Percentiles rank a stretch among this genome's conserved stretches.
Conservation (phyloP, 1,140 invertebrate genomes). For the Calliopsis andreniformis region DNA sequence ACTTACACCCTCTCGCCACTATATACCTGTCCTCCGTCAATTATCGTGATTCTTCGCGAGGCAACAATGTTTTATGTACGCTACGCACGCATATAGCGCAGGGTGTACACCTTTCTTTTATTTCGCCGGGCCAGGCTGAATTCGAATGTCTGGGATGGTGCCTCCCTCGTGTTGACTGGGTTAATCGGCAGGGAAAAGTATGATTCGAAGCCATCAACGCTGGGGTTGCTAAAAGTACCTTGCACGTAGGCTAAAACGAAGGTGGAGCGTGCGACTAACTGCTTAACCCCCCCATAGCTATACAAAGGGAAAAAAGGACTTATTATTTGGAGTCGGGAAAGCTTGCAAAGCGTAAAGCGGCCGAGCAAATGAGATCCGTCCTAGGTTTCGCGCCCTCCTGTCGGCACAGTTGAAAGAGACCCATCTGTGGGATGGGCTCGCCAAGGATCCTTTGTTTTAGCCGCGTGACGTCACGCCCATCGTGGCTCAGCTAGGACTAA, state of each 20-base stretch:
- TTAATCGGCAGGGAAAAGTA: no score
- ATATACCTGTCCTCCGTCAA: conserved; percentile 52
- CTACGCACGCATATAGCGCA: background rate
- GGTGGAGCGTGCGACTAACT: no score
- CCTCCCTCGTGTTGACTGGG: background rate
- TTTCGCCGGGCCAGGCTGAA: no score
- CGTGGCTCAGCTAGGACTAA: conserved; percentile 74
- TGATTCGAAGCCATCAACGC: no score
- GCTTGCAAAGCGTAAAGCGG: conserved; percentile 40
- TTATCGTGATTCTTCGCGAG: conserved; percentile 49
- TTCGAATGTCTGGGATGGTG: background rate
- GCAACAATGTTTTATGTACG: conserved; percentile 32
- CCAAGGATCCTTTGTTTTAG: conserved; percentile 78
- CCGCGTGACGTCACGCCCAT: conserved; percentile 78
- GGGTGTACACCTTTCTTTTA: background rate
- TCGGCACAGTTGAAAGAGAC: conserved; percentile 73
- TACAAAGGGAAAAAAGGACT: background rate
- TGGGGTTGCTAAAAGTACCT: no score
- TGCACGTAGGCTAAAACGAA: no score
- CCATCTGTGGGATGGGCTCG: conserved; percentile 68
- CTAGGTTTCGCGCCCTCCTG: conserved; percentile 46
- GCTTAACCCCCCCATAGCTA: no score
- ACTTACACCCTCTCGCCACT: conserved; percentile 1
- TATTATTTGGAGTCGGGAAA: background rate
- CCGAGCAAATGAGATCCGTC: conserved; percentile 14